phyloP scores from a whole-genome alignment of 2,113 vertebrate genomes.

The Alethe diademata region DNA sequence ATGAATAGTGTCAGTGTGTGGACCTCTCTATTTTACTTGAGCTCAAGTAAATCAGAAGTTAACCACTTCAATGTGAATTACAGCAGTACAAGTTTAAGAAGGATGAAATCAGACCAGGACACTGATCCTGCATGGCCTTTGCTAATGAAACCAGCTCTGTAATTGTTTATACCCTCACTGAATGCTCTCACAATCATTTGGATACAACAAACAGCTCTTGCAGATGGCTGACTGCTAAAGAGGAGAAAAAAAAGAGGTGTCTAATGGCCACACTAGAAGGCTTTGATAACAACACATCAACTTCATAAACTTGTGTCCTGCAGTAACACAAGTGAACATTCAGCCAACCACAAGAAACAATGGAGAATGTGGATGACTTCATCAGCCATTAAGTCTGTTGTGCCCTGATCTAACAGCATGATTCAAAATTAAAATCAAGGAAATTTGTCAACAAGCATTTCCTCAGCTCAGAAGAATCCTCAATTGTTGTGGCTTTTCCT shows the following conservation, averaged over 20 bases:
- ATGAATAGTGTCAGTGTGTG: background rate
- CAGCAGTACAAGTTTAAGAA: background rate
- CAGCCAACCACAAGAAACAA: slow-evolving; percentile 41
- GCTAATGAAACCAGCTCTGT: slow-evolving; percentile 1
- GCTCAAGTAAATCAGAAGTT: slow-evolving; percentile 28
- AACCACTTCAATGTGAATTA: background rate
- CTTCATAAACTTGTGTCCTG: slow-evolving; percentile 44
- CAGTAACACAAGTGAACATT: slow-evolving; percentile 33
- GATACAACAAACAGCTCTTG: slow-evolving; percentile 33
- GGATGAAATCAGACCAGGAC: background rate
- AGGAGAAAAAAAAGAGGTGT: background rate
- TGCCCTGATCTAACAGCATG: slow-evolving; percentile 16
- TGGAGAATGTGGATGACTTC: slow-evolving; percentile 26
- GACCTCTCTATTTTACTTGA: background rate
- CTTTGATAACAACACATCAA: slow-evolving; percentile 33
- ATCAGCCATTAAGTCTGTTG: slow-evolving; percentile 28
- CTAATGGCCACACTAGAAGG: slow-evolving; percentile 15
- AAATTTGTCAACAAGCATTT: slow-evolving; percentile 56
- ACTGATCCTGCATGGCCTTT: background rate
- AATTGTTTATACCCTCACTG: background rate
- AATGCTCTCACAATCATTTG: background rate
- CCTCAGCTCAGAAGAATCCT: slow-evolving; percentile 35
- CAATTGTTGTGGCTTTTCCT: slow-evolving; percentile 19
- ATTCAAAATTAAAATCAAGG: slow-evolving; percentile 32
- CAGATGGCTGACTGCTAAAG: slow-evolving; percentile 26